These are phyloP conservation scores for Rhinopithecus roxellana DNA, from an alignment of 2,113 vertebrate species.

Conservation along the genomic window DNA sequence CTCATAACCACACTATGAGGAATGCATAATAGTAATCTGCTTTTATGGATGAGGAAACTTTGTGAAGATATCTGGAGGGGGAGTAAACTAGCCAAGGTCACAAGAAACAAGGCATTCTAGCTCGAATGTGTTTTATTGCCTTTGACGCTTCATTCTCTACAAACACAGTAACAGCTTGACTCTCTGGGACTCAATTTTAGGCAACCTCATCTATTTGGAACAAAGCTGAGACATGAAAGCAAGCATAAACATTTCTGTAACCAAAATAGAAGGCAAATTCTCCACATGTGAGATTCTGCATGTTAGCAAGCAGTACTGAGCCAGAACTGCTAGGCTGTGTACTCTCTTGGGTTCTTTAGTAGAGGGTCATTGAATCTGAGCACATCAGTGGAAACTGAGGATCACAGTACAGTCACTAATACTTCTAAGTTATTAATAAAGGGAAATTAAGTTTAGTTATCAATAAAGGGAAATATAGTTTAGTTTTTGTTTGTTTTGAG, in stretches of 20 bases:
- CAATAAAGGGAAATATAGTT: neutral
- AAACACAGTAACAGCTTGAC: neutral
- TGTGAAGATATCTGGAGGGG: neutral
- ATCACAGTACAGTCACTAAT: neutral
- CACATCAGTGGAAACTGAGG: neutral
- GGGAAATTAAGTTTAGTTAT: neutral
- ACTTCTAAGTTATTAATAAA: neutral
- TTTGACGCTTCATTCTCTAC: neutral
- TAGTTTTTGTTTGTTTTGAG: neutral
- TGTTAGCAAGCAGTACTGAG: neutral
- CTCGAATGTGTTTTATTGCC: neutral
- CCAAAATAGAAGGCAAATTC: neutral
- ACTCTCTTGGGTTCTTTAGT: neutral
- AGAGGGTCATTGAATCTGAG: neutral
- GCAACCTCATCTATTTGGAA: neutral
- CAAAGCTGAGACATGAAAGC: neutral
- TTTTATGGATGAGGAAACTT: neutral
- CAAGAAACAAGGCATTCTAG: neutral
- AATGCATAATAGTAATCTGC: neutral
- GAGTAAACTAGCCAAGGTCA: neutral
- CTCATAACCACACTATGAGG: neutral
- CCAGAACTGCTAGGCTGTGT: neutral
- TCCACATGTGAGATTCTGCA: neutral
- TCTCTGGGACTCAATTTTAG: neutral
- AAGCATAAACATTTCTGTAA: neutral